phyloP scores from a whole-genome alignment of 2,797 vertebrate species.

The Yasuhikotakia modesta region DNA sequence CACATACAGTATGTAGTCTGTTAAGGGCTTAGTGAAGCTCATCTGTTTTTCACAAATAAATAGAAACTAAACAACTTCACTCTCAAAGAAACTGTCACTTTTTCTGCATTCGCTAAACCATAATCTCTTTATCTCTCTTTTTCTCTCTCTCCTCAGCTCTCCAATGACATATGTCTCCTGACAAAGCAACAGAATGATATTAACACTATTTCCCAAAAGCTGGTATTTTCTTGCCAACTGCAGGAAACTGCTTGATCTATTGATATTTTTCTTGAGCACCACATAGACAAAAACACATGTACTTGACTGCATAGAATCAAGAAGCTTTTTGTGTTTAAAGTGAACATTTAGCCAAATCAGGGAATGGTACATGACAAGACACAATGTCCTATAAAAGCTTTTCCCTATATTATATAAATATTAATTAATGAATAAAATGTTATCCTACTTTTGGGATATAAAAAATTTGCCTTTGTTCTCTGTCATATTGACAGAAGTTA shows the following conservation, averaged over 20 bases:
- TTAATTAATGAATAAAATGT: too few relatives aligned
- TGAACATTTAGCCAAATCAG: too few relatives aligned
- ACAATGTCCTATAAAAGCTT: too few relatives aligned
- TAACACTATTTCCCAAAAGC: background rate
- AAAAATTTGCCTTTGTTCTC: too few relatives aligned
- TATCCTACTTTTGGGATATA: too few relatives aligned
- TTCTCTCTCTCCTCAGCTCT: conserved; percentile 5
- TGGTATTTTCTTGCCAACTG: conserved; percentile 71
- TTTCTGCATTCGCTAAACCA: background rate
- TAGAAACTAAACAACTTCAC: background rate
- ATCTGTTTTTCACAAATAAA: background rate
- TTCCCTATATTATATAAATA: too few relatives aligned
- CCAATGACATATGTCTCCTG: conserved; percentile 37
- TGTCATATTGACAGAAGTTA: too few relatives aligned
- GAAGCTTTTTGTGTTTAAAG: background rate
- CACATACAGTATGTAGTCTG: background rate
- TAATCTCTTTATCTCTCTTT: background rate
- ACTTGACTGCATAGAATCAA: background rate
- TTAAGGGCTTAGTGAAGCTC: background rate
- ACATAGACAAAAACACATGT: conserved; percentile 12
- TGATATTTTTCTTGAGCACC: conserved; percentile 76
- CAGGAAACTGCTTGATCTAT: conserved; percentile 73
- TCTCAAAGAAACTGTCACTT: background rate
- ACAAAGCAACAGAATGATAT: conserved; percentile 31
- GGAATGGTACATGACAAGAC: too few relatives aligned